These are phyloP conservation scores for Aphodius granarius DNA, from an alignment of 2,888 invertebrate species.

Conservation along the genomic window DNA sequence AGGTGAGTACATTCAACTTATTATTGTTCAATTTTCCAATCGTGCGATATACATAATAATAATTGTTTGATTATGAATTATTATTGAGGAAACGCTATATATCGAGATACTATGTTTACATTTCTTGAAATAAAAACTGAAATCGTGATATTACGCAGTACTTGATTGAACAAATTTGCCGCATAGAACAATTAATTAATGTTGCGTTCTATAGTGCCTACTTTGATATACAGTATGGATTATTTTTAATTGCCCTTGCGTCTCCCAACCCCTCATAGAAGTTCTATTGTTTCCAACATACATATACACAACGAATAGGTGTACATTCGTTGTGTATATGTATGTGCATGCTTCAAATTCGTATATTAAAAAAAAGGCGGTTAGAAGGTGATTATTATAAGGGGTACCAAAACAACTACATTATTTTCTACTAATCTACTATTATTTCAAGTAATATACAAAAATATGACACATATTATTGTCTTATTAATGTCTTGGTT, in stretches of 20 bases:
- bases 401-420: not conserved
- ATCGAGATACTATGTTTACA: no score
- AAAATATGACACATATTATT: no score
- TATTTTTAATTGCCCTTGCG: constrained; percentile 4
- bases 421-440: no score
- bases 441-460: no score
- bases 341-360: not conserved
- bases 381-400: not conserved
- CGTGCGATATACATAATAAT: no score
- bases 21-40: not conserved
- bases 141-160: no score
- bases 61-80: no score
- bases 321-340: no score
- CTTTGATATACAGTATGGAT: constrained; percentile 6
- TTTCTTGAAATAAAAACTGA: no score
- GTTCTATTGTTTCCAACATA: not conserved
- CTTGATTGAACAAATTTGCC: not conserved
- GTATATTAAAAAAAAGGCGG: not conserved
- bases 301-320: not conserved
- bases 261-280: not conserved
- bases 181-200: not conserved
- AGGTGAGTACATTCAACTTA: constrained; percentile 60
- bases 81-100: no score
- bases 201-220: not conserved
- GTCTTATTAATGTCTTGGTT: no score